Evolutionary conservation across 2,888 invertebrate genomes (phyloP), one percentile per base, ranked within the genome.

Genomic region (Neria commutata): DNA sequence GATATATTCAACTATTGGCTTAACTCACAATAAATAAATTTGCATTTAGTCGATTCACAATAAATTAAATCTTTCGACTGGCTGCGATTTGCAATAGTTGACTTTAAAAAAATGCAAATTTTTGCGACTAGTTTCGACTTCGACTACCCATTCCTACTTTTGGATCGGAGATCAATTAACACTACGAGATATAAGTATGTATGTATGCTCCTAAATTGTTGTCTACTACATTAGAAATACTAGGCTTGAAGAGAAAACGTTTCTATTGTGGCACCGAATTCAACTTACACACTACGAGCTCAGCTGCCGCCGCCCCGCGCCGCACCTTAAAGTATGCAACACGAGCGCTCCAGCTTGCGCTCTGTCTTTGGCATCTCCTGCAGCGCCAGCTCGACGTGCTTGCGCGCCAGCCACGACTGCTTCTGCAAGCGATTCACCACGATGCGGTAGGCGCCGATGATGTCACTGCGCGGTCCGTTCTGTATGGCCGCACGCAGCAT

Each of bases 371-470:
- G 80, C 66, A 79, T 77, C 51, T 72, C 67, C 33, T 80, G 81
- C 48, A 79, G 65, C 4, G 81, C 80, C 69, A 79, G 71, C 61
- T 82, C 81, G 6, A 79, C 79, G 49, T 80, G 79, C 24, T 79
- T 78, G 25, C 80, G 72, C 2, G 80, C 80, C 60, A 81, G 61
- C 79, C 81, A 79, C n/a, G 80, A 76, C 55, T 82, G 82, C 57
- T 81, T 81, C 60, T 84, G 83, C 52, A 85, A 72, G 14, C 85
- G 81, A 75, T 89, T 87, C 61, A 89, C 83, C 33, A 89, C 83
- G 60, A 91, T 90, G 45, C 91, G 83, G 77, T 90, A 91, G 48
- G 88, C 87, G 10, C 90, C 90, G 48, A 88, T 87, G 34, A 90
- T 84, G 63, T 87, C 85, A 67, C 86, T 88, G 51, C 87, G 82